Evolutionary conservation across 2,113 vertebrate species (phyloP), one percentile per base, ranked within the genome.

Genomic region (Suncus etruscus): DNA sequence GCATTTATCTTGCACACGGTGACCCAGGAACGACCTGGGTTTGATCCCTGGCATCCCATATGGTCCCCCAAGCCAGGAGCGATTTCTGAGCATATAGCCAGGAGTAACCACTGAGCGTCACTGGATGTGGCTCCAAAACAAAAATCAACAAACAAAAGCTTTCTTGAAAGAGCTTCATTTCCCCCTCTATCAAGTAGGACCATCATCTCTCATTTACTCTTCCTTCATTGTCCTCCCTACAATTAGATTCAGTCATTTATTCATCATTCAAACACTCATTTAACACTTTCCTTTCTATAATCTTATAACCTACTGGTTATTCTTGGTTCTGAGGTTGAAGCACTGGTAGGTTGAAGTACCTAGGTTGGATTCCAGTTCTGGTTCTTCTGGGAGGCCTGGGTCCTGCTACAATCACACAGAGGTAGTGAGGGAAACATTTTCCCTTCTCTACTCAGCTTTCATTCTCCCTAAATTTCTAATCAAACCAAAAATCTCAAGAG

Each of bases 311-410:
- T 31, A 8, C 20, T 3, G 54, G 8, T 27, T 24, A 1, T 27
- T 39, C 20, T 7, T 15, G 65, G 22, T 11, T 6, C 22, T 63
- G 0, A 69, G 76, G 66, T 54, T 54, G 54, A 54, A 89, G 65
- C 48, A 0, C 3, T 1, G 0, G 22, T 7, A 8, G 47, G 27
- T 29, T 0, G 0, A 0, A 0, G 51, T 2, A 12, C 39, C 39
- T 5, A 63, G 22, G 29, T 31, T 22, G 5, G 32, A 15, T 27
- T 61, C 79, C 6, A 1, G 54, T 5, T 29, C 65, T 20, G 47
- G 14, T 31, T 58, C 31, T 32, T n/a, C 15, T 2, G 2, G 9
- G n/a, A 48, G 22, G 48, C 24, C n/a, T 1, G 29, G 12, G 27
- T 27, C n/a, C 69, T 15, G n/a, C 32, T 51, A 3, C 54, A 0